Base-by-base conservation (phyloP, 1,140 invertebrate genomes). In the Uloborus diversus region DNA sequence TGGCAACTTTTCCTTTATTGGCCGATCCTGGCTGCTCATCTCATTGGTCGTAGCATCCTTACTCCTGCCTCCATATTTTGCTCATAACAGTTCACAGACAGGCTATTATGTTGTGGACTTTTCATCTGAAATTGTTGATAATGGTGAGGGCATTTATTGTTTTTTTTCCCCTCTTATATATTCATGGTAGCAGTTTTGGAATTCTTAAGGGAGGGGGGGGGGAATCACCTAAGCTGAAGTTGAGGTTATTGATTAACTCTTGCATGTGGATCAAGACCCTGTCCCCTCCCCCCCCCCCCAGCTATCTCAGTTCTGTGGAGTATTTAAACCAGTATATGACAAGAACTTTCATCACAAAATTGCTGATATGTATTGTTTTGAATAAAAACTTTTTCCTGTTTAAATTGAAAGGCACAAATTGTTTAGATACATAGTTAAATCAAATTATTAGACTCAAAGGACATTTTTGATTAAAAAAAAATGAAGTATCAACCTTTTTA, bases 81-180 rank as follows among this genome's bases (percentile, higher is more conserved):
- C 61, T n/a, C 76, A 79, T 32, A 79, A 79, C 62, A 14, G 49
- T 79, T 69, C 73, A 9, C n/a, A 20, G n/a, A 20, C 64, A 56
- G 42, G 30, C 47, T 11, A 69, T 35, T 79, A 42, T 14, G 27
- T 47, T 37, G 32, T 85, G 51, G 83, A 86, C 30, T 87, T 85
- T 79, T 82, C 84, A 32, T 84, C 84, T 4, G 83, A 84, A 66
- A 82, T 87, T 78, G 84, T 87, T 30, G 84, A 86, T 64, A 85
- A 85, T 84, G 86, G 86, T 87, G 84, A 84, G 78, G 76, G 9
- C 82, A 20, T 53, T 61, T 61, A 17, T 14, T 11, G 2, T 69
- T 35, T 51, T 32, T 53, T 14, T 5, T 17, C 3, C 23, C 11
- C 14, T 27, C 25, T 4, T 5, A 37, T 37, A 23, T 37, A 14